phyloP scores from a whole-genome alignment of 2,888 invertebrate species.

The Julus scandinavius region DNA sequence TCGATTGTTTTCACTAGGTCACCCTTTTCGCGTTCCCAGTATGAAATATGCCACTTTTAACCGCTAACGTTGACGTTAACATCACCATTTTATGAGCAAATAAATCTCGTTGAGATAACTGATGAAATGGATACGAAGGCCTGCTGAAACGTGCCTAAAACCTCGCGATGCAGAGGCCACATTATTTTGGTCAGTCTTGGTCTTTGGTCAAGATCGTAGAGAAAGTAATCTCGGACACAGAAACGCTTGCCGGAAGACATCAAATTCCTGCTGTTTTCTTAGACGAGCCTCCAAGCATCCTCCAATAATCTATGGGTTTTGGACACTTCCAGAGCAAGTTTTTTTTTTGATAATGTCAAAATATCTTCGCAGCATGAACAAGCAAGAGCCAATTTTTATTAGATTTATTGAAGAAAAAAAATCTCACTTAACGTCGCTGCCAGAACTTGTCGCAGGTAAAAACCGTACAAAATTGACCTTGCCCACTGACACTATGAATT shows the following conservation, averaged over 20 bases:
- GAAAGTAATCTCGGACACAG: neutral
- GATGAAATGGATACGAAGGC: conserved; percentile 29
- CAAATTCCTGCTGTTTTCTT: conserved; percentile 36
- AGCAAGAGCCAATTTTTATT: neutral
- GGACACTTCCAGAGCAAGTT: neutral
- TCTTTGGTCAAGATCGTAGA: conserved; percentile 14
- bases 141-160: conserved; percentile 23
- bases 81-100: conserved; percentile 36
- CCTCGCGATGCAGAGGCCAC: neutral
- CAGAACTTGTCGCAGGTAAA: neutral
- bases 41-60: conserved; percentile 42
- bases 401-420: conserved; percentile 26
- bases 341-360: conserved; percentile 8
- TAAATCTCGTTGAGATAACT: conserved; percentile 40
- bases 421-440: neutral
- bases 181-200: neutral
- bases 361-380: neutral
- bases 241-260: conserved; percentile 45
- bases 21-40: neutral
- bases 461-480: neutral
- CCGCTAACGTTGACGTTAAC: conserved; percentile 44
- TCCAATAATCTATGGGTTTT: neutral
- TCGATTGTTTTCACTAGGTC: conserved; percentile 43
- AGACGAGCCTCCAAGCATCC: neutral
- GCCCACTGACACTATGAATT: neutral